Conservation (phyloP, 2,113 vertebrate species). For the Theropithecus gelada region DNA sequence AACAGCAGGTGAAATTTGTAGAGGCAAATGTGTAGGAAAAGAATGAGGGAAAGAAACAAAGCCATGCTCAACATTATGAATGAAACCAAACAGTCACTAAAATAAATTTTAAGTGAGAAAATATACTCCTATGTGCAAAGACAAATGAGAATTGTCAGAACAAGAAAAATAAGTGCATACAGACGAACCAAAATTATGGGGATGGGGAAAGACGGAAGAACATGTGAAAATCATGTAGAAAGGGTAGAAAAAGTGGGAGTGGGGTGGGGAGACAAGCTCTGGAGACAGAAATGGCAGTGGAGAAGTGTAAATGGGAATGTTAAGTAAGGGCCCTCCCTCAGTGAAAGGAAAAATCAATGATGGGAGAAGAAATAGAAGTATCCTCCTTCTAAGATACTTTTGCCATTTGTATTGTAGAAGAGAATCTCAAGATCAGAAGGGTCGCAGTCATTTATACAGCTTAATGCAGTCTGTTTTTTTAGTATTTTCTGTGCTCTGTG, state of each 20-base stretch:
- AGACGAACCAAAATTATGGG: not conserved
- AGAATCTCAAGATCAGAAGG: constrained; percentile 13
- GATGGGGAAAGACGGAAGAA: not conserved
- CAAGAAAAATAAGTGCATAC: not conserved
- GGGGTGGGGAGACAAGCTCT: not conserved
- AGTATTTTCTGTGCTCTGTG: not conserved
- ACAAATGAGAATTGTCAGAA: not conserved
- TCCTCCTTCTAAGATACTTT: not conserved
- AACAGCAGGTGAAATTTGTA: not conserved
- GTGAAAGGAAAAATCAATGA: not conserved
- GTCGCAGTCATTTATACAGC: not conserved
- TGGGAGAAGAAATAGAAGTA: not conserved
- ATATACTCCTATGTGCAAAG: not conserved
- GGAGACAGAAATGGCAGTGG: not conserved
- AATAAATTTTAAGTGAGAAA: not conserved
- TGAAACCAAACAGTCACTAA: not conserved
- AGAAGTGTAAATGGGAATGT: too few species aligned
- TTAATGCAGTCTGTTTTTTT: not conserved
- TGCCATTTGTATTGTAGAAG: not conserved
- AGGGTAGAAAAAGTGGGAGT: not conserved
- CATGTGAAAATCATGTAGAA: not conserved
- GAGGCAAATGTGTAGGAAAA: not conserved
- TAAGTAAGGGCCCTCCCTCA: not conserved
- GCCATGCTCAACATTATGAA: not conserved
- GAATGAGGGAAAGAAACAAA: not conserved